Conservation (phyloP, 53 echinoderm and acorn worm genomes). For the Henricia sp. region DNA sequence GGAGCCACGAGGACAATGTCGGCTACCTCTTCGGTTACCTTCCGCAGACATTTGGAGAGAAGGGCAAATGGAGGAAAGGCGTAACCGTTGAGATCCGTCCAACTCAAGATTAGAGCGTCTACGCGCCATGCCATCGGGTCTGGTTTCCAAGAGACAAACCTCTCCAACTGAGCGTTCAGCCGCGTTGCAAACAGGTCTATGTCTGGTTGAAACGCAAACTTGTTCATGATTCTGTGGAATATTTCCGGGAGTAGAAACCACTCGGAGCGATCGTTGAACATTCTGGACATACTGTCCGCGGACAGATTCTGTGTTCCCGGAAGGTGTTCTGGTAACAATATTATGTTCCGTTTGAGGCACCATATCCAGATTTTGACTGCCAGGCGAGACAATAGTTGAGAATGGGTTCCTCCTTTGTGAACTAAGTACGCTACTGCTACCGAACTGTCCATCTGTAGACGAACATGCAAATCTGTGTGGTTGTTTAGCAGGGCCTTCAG, state of each 20-base stretch:
- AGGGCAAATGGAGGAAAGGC: no score
- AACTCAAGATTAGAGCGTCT: neutral
- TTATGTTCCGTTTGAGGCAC: neutral
- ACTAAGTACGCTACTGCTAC: neutral
- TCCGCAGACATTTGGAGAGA: no score
- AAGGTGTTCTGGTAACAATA: neutral
- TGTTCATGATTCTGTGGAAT: neutral
- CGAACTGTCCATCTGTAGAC: neutral
- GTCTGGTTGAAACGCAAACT: neutral
- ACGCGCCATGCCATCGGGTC: neutral
- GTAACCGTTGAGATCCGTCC: no score
- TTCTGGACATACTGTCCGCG: neutral
- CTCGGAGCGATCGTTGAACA: neutral
- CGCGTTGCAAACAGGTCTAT: neutral
- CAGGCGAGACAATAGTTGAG: neutral
- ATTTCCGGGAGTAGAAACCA: neutral
- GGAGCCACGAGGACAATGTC: no score
- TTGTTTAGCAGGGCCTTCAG: neutral
- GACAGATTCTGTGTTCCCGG: neutral
- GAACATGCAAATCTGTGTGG: neutral
- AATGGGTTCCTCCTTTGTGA: neutral
- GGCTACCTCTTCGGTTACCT: no score
- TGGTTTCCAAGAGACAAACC: neutral
- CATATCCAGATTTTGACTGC: neutral
- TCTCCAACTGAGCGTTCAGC: neutral